Conservation (phyloP, 2,113 vertebrate genomes). For the Xenopus tropicalis region DNA sequence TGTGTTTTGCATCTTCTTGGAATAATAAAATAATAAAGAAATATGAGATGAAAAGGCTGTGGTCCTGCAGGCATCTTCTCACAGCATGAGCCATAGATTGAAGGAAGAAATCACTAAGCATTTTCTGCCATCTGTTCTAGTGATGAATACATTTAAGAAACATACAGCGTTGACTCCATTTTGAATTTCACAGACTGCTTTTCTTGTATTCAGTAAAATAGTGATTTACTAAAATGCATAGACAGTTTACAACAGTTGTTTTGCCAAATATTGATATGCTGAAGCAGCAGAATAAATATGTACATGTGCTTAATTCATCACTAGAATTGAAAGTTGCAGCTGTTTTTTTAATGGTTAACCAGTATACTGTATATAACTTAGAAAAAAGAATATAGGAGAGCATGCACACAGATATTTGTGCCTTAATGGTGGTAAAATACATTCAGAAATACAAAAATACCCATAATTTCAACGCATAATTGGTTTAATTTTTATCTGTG, state of each 20-base stretch:
- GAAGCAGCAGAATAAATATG: neutral
- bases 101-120: conserved; percentile 61
- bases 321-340: neutral
- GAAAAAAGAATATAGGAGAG: neutral
- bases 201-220: conserved; percentile 48
- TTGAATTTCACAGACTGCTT: conserved; percentile 48
- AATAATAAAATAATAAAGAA: conserved; percentile 66
- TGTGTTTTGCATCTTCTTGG: conserved; percentile 41
- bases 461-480: neutral
- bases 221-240: conserved; percentile 46
- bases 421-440: neutral
- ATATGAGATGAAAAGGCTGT: conserved; percentile 66
- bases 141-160: conserved; percentile 52
- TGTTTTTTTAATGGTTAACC: neutral
- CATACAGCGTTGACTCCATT: conserved; percentile 53
- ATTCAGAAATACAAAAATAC: neutral
- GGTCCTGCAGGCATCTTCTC: conserved; percentile 67
- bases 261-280: neutral
- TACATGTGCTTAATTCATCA: too few relatives aligned
- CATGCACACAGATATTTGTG: neutral
- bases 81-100: conserved; percentile 59
- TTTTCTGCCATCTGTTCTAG: conserved; percentile 68
- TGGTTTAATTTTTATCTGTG: too few relatives aligned
- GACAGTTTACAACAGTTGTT: conserved; percentile 2
- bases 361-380: neutral